phyloP scores from a whole-genome alignment of 2,113 vertebrate species.

The Microcebus ravelobensis region DNA sequence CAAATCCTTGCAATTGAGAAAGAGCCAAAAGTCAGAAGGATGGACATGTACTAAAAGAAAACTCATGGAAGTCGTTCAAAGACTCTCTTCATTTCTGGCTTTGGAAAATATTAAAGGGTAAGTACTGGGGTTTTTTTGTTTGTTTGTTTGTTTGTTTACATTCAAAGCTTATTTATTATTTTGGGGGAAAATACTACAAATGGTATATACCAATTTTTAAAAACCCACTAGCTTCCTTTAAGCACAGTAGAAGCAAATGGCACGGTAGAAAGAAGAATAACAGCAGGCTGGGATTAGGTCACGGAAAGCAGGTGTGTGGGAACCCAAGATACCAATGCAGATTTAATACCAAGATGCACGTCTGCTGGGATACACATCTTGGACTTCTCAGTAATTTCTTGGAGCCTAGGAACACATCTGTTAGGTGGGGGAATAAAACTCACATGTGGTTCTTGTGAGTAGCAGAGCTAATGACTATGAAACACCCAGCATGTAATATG shows the following conservation, averaged over 20 bases:
- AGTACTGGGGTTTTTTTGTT: neutral
- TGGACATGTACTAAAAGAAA: neutral
- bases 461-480: neutral
- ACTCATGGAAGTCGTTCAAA: neutral
- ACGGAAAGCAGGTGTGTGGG: neutral
- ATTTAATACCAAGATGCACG: neutral
- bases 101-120: neutral
- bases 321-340: neutral
- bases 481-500: neutral
- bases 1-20: neutral
- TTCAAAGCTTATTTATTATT: slow-evolving; percentile 32
- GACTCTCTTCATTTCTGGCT: neutral
- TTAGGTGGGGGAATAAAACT: neutral
- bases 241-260: neutral
- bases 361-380: neutral
- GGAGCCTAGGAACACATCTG: neutral
- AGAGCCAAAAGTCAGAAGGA: neutral
- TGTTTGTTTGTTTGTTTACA: neutral
- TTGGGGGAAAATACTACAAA: neutral
- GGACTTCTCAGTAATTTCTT: neutral
- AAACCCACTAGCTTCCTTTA: neutral
- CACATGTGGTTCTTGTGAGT: neutral
- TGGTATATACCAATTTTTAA: neutral
- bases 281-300: neutral
- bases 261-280: neutral